These are phyloP conservation scores for Squalus acanthias DNA, from an alignment of 2,797 vertebrate species.

Conservation along the genomic window DNA sequence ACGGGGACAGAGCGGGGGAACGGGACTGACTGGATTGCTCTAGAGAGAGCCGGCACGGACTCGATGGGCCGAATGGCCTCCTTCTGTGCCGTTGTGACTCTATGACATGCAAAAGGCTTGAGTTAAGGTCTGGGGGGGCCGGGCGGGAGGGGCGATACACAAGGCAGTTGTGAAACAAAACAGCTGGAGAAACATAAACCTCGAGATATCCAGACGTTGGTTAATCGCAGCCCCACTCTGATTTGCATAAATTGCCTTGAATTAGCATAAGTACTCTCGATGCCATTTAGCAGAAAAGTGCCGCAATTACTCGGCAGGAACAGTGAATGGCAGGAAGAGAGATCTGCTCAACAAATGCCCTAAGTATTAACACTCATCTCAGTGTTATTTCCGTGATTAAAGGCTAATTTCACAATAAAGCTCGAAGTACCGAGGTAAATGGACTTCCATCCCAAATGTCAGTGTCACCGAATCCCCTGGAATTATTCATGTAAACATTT, in stretches of 20 bases:
- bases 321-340: neutral
- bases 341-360: conserved; percentile 3
- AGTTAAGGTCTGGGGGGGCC: no score
- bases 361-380: conserved; percentile 8
- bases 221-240: neutral
- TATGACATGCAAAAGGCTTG: no score
- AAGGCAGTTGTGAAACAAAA: neutral
- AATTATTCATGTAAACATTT: neutral
- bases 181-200: neutral
- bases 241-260: neutral
- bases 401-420: conserved; percentile 2
- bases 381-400: no score
- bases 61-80: no score
- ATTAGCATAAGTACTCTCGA: conserved; percentile 12
- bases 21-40: no score
- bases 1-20: no score
- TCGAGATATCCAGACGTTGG: neutral
- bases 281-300: neutral
- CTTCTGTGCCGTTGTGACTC: no score
- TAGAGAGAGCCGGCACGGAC: no score
- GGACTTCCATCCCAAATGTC: neutral
- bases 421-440: neutral
- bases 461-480: neutral
- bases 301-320: neutral
- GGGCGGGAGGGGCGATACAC: neutral